Conservation (phyloP, 2,113 vertebrate species). For the Psammodynastes pulverulentus region DNA sequence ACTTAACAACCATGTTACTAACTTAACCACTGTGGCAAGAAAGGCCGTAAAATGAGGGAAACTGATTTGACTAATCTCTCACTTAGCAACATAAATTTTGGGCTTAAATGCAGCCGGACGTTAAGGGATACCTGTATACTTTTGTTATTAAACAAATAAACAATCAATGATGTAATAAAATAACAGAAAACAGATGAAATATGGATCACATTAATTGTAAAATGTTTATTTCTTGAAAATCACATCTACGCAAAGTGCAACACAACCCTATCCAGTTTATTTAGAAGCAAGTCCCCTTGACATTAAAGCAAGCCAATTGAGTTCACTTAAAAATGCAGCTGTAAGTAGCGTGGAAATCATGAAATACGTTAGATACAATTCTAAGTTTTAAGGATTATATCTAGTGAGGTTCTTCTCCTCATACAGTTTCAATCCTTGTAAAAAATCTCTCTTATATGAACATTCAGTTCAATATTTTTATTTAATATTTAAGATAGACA, state of each 20-base stretch:
- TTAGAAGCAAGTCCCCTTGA: background rate
- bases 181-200: background rate
- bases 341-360: background rate
- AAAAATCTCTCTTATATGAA: background rate
- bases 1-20: no score
- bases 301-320: background rate
- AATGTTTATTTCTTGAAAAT: background rate
- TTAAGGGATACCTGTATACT: no score
- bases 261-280: background rate
- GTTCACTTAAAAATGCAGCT: background rate
- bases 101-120: no score
- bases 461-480: background rate
- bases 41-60: no score
- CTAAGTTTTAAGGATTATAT: background rate
- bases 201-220: background rate
- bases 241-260: background rate
- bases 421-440: background rate
- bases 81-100: no score
- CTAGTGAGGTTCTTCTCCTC: background rate
- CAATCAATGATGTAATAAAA: background rate
- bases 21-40: no score
- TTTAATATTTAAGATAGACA: background rate
- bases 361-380: background rate
- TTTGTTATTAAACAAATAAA: background rate
- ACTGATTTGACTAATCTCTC: no score